Conservation (phyloP, 2,113 vertebrate species). For the Cyprinodon variegatus region DNA sequence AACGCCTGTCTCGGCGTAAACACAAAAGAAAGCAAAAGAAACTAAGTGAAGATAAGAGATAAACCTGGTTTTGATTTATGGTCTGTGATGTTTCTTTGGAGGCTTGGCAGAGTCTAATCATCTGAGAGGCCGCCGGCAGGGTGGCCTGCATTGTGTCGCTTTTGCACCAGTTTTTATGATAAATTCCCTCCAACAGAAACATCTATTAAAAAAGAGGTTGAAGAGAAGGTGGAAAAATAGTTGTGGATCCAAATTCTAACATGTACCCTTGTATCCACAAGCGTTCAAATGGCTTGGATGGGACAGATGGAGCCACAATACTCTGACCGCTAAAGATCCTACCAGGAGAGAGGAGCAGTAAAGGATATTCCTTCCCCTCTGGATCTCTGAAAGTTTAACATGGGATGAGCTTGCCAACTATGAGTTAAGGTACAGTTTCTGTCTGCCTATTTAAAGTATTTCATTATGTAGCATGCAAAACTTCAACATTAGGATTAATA, state of each 20-base stretch:
- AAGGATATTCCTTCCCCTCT: constrained; percentile 18
- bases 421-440: constrained; percentile 41
- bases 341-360: constrained; percentile 8
- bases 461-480: too few relatives aligned
- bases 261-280: neutral
- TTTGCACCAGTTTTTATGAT: constrained; percentile 52
- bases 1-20: constrained; percentile 47
- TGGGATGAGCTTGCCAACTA: constrained; percentile 63
- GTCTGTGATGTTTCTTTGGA: constrained; percentile 42
- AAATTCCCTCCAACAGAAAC: constrained; percentile 37
- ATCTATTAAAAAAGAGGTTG: constrained; percentile 23
- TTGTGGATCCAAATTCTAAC: neutral
- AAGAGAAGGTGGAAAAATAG: constrained; percentile 6
- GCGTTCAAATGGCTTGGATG: constrained; percentile 8
- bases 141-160: constrained; percentile 55
- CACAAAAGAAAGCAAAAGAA: constrained; percentile 51
- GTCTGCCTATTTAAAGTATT: too few relatives aligned
- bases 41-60: constrained; percentile 51
- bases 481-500: too few relatives aligned
- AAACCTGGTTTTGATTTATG: constrained; percentile 46
- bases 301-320: constrained; percentile 8
- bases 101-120: constrained; percentile 47
- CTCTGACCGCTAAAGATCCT: constrained; percentile 18
- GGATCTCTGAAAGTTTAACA: constrained; percentile 45
- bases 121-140: constrained; percentile 35